phyloP scores from a whole-genome alignment of 2,113 vertebrate species.

The Garra rufa region DNA sequence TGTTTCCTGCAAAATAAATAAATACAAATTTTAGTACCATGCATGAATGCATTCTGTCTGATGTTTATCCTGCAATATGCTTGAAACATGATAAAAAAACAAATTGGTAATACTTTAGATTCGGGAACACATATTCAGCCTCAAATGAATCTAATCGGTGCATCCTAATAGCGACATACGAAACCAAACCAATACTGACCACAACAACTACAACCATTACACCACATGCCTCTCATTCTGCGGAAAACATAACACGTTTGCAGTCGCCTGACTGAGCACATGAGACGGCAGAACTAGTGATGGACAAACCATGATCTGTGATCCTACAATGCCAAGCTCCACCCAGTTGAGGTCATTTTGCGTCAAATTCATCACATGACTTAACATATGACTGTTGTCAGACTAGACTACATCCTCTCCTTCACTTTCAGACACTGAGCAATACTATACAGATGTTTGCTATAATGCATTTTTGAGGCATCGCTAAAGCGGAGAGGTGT shows the following conservation, averaged over 20 bases:
- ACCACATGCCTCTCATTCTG: neutral
- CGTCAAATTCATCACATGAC: neutral
- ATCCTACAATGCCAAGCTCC: neutral
- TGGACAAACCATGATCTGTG: constrained; percentile 9
- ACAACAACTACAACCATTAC: neutral
- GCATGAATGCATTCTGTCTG: neutral
- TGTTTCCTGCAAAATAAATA: neutral
- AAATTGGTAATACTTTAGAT: too few species aligned
- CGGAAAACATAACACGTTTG: neutral
- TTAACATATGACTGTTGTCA: neutral
- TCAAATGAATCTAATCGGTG: neutral
- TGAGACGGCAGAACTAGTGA: constrained; percentile 4
- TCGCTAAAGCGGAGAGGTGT: neutral
- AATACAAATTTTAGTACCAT: neutral
- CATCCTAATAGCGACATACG: neutral
- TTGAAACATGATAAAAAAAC: neutral
- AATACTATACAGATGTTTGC: neutral
- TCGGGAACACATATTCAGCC: too few species aligned
- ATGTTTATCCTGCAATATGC: neutral
- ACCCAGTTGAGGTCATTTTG: neutral
- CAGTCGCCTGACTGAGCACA: neutral
- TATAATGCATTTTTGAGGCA: neutral
- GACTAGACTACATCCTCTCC: neutral
- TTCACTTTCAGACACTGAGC: neutral
- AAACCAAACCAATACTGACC: neutral